Conservation (phyloP, 2,797 vertebrate species). For the Fringilla coelebs region DNA sequence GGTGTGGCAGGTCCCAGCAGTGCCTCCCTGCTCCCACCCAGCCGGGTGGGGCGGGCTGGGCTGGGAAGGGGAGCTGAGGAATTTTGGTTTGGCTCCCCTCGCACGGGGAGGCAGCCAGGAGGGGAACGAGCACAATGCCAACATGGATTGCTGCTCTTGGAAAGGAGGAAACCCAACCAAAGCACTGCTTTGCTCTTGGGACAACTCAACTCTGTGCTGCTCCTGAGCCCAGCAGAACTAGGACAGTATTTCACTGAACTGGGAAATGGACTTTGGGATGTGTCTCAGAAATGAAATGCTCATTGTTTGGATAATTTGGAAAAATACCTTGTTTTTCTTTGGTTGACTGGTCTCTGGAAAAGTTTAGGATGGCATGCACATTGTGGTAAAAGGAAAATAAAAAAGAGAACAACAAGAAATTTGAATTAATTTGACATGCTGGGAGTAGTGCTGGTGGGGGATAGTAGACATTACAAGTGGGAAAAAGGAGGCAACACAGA, state of each 20-base stretch:
- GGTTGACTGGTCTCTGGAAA: constrained; percentile 30
- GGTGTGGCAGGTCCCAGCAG: not conserved
- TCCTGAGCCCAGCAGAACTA: not conserved
- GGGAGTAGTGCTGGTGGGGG: not conserved
- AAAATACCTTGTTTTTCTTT: constrained; percentile 39
- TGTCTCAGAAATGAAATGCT: constrained; percentile 16
- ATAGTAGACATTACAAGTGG: not conserved
- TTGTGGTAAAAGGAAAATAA: constrained; percentile 19
- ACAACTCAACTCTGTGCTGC: not conserved
- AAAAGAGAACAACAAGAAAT: constrained; percentile 20
- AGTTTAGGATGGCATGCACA: constrained; percentile 20
- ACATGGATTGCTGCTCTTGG: constrained; percentile 15
- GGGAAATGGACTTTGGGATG: not conserved
- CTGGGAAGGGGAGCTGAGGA: constrained; percentile 44
- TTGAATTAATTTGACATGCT: constrained; percentile 3
- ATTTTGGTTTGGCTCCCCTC: constrained; percentile 32
- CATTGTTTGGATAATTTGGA: constrained; percentile 32
- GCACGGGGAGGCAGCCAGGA: not conserved
- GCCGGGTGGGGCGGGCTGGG: constrained; percentile 28
- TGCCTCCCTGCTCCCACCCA: constrained; percentile 6
- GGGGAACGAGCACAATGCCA: constrained; percentile 37
- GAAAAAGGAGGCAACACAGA: not conserved
- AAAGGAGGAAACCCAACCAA: constrained; percentile 32
- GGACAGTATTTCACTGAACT: not conserved
- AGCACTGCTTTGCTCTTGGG: not conserved